Conservation (phyloP, 1,140 invertebrate genomes). For the Caenorhabditis tropicalis region DNA sequence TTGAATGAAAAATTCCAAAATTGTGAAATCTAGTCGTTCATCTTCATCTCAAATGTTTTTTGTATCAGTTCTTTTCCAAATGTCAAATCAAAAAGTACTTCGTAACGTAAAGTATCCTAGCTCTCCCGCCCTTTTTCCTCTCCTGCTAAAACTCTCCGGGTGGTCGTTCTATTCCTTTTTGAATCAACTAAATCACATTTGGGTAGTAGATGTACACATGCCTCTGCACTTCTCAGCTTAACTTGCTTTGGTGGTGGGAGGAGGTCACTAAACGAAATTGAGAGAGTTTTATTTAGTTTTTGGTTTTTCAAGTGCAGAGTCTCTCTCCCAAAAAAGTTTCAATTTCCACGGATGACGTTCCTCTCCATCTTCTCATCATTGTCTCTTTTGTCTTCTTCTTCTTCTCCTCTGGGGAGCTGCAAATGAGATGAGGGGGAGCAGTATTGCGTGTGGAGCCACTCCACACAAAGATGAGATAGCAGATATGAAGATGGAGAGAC, state of each 20-base stretch:
- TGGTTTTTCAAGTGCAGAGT: background rate
- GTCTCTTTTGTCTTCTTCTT: background rate
- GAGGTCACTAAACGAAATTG: background rate
- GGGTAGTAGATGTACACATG: background rate
- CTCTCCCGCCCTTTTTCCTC: background rate
- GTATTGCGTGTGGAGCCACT: background rate
- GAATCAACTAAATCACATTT: background rate
- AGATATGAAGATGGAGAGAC: background rate
- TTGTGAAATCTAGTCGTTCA: no score
- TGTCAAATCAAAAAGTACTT: no score
- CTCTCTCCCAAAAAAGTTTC: background rate
- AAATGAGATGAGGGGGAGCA: constrained; percentile 25
- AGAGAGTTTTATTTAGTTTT: background rate
- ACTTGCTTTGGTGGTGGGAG: no score
- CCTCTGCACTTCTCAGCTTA: background rate
- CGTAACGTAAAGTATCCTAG: background rate
- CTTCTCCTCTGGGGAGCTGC: background rate
- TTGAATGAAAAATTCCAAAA: no score
- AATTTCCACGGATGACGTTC: constrained; percentile 8
- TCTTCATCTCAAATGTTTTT: no score
- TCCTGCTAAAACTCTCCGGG: background rate
- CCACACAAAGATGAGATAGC: constrained; percentile 1
- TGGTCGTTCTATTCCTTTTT: background rate
- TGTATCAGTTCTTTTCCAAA: no score
- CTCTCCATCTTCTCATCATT: background rate